Conservation (phyloP, 2,797 vertebrate species). For the Pipistrellus pipistrellus region DNA sequence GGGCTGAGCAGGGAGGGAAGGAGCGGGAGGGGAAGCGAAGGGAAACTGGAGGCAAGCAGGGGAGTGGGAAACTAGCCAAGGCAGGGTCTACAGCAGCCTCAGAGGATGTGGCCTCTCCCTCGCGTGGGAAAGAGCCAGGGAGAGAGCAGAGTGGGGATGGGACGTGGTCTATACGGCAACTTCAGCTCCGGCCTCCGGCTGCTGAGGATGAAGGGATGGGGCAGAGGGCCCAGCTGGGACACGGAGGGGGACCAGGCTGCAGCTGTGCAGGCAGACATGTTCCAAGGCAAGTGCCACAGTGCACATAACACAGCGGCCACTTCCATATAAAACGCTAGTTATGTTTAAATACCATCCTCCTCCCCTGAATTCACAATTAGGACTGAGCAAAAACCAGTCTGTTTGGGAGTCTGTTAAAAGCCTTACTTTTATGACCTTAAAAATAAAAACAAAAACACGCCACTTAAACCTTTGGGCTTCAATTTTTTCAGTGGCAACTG, state of each 20-base stretch:
- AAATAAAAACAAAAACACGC: neutral
- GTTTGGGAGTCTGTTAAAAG: neutral
- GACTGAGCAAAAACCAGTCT: neutral
- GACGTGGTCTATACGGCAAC: fast-evolving
- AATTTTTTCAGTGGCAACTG: neutral
- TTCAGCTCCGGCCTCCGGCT: no score
- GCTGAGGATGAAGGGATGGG: fast-evolving
- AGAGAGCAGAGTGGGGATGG: fast-evolving
- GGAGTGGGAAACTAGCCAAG: neutral
- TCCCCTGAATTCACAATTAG: neutral
- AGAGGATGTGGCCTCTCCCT: neutral
- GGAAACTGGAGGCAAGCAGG: no score
- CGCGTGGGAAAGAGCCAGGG: fast-evolving
- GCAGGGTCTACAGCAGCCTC: neutral
- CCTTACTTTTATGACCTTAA: conserved; percentile 14
- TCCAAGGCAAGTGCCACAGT: neutral
- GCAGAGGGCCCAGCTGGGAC: no score
- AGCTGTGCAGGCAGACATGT: neutral
- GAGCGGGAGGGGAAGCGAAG: fast-evolving
- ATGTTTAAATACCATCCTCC: neutral
- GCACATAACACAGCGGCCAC: fast-evolving
- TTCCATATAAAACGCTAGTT: neutral
- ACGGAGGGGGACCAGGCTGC: fast-evolving
- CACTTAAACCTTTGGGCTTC: neutral
- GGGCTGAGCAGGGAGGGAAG: neutral